A percentile compares a stretch with the other conserved stretches of the same genome.
phyloP scores from a whole-genome alignment of 1,140 invertebrate genomes.

The Euwallacea fornicatus region DNA sequence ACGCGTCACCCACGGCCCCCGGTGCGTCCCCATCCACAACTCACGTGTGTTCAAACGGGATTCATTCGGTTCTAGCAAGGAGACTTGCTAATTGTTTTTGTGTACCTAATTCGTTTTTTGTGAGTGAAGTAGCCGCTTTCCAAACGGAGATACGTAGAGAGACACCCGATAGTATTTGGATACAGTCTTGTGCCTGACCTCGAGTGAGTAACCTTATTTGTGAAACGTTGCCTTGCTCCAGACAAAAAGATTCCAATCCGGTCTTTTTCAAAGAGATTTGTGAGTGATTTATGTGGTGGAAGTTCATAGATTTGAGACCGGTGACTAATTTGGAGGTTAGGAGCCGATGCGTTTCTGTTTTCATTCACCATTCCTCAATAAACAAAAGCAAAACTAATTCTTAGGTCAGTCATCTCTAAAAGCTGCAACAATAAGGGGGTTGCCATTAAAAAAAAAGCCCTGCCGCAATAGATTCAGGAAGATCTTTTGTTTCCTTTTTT shows the following conservation, averaged over 20 bases:
- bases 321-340: constrained; percentile 2
- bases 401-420: not conserved
- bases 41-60: constrained; percentile 43
- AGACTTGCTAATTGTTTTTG: constrained; percentile 44
- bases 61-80: constrained; percentile 15
- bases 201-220: constrained; percentile 20
- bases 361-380: constrained; percentile 13
- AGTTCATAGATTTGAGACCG: not conserved
- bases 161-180: constrained; percentile 19
- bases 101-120: constrained; percentile 45
- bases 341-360: constrained; percentile 8
- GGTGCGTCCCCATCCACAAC: constrained; percentile 33
- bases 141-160: constrained; percentile 21
- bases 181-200: constrained; percentile 11
- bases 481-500: too few relatives aligned
- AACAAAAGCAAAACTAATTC: not conserved
- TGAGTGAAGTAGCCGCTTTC: constrained; percentile 42
- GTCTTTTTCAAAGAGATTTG: not conserved
- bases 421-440: too few relatives aligned
- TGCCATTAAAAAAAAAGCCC: too few relatives aligned
- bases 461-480: too few relatives aligned
- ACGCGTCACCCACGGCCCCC: constrained; percentile 31
- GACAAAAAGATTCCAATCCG: too few relatives aligned
- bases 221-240: too few relatives aligned
- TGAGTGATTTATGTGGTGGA: not conserved